phyloP scores from a whole-genome alignment of 2,113 vertebrate species.

The Pelobates fuscus region DNA sequence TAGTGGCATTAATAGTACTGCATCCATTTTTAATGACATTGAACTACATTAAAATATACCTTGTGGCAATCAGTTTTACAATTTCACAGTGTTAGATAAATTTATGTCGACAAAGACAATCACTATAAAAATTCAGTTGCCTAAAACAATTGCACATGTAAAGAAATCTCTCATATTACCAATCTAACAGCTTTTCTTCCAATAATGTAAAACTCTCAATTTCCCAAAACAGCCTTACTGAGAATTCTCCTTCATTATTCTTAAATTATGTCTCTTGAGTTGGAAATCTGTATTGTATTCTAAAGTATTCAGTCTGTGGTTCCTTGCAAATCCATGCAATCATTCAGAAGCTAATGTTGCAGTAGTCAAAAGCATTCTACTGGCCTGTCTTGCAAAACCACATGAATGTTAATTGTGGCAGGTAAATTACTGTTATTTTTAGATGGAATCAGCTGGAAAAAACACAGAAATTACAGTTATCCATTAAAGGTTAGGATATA shows the following conservation, averaged over 20 bases:
- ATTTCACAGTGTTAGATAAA: too few species aligned
- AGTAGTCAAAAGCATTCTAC: slow-evolving; percentile 23
- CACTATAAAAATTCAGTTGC: too few species aligned
- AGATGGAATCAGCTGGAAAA: background rate
- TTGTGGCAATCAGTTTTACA: too few species aligned
- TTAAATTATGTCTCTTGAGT: slow-evolving; percentile 51
- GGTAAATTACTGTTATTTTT: slow-evolving; percentile 12
- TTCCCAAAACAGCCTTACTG: slow-evolving; percentile 38
- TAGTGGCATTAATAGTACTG: too few species aligned
- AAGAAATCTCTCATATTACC: background rate
- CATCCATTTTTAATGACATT: too few species aligned
- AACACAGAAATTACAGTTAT: too few species aligned
- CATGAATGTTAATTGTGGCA: slow-evolving; percentile 27
- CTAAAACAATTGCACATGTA: too few species aligned
- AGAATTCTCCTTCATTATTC: slow-evolving; percentile 51
- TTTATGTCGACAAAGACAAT: too few species aligned
- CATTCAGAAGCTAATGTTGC: slow-evolving; percentile 25
- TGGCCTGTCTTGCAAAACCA: slow-evolving; percentile 18
- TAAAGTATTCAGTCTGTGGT: slow-evolving; percentile 42
- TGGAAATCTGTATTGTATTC: slow-evolving; percentile 44
- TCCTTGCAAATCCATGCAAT: slow-evolving; percentile 26
- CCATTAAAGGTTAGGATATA: too few species aligned
- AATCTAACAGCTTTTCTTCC: slow-evolving; percentile 12
- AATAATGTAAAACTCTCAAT: slow-evolving; percentile 11
- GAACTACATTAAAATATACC: too few species aligned